A percentile compares a stretch with the other conserved stretches of the same genome.
Conservation (phyloP, 1,140 invertebrate genomes). For the Trachymyrmex septentrionalis region DNA sequence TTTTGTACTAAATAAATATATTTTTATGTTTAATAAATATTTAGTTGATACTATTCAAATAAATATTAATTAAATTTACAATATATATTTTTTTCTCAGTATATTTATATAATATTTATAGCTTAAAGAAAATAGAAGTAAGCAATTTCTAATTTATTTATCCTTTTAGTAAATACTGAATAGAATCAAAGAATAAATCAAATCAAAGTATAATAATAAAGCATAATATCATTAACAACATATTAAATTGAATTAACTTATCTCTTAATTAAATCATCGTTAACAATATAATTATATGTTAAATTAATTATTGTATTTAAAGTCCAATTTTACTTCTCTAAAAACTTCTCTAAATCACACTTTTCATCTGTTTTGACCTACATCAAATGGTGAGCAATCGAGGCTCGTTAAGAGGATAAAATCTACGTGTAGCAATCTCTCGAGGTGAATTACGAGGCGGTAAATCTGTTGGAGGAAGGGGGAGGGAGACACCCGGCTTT, state of each 20-base stretch:
- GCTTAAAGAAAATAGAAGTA: neutral
- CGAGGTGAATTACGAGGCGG: neutral
- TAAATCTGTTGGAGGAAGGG: neutral
- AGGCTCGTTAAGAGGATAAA: conserved; percentile 19
- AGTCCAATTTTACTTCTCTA: neutral
- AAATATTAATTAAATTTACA: too few species aligned
- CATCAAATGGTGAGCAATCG: conserved; percentile 11
- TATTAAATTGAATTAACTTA: neutral
- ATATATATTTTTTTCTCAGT: too few species aligned
- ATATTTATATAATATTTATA: neutral
- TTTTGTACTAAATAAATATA: too few species aligned
- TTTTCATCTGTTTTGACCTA: neutral
- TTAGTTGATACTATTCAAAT: too few species aligned
- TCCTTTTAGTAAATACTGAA: neutral
- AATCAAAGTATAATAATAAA: conserved; percentile 10
- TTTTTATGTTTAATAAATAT: too few species aligned
- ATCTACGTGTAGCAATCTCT: conserved; percentile 2
- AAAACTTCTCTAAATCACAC: neutral
- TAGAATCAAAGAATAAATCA: neutral
- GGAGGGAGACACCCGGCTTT: neutral
- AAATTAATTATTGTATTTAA: conserved; percentile 8
- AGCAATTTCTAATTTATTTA: neutral
- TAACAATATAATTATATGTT: neutral
- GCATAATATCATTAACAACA: neutral
- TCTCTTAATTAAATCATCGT: neutral